A percentile compares a stretch with the other conserved stretches of the same genome.
phyloP scores from a whole-genome alignment of 2,888 invertebrate species.

The Drosophila stalkeri region DNA sequence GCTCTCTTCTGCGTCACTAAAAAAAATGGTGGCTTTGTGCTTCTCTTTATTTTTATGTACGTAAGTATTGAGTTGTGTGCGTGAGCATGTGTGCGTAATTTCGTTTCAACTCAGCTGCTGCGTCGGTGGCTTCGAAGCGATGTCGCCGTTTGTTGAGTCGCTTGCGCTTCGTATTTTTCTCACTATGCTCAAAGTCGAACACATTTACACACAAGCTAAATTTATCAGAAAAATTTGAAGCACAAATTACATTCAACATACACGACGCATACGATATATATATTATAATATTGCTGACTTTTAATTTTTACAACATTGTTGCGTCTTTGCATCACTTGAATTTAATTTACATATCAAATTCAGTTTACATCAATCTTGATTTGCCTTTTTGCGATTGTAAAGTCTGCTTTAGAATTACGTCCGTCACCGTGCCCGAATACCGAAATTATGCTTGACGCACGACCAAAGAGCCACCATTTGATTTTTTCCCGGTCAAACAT shows the following conservation, averaged over 20 bases:
- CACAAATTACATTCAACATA: conserved; percentile 48
- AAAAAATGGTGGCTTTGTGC: conserved; percentile 67
- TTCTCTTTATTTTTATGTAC: conserved; percentile 52
- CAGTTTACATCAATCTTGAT: conserved; percentile 19
- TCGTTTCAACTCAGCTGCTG: conserved; percentile 54
- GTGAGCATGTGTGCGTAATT: conserved; percentile 27
- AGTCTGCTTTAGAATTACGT: conserved; percentile 2
- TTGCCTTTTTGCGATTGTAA: conserved; percentile 14
- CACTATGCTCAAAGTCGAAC: conserved; percentile 49
- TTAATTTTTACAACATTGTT: conserved; percentile 46
- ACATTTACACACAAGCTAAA: conserved; percentile 51
- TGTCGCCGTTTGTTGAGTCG: conserved; percentile 54
- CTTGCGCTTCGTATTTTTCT: conserved; percentile 58
- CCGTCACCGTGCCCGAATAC: conserved; percentile 33
- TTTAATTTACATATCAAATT: conserved; percentile 37
- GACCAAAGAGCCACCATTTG: conserved; percentile 45
- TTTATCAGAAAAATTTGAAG: conserved; percentile 51
- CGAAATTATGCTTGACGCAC: conserved; percentile 45
- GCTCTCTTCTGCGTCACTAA: conserved; percentile 39
- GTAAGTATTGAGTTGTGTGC: conserved; percentile 26
- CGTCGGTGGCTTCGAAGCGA: conserved; percentile 42
- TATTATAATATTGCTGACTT: conserved; percentile 49
- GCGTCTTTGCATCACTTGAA: conserved; percentile 33
- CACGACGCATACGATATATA: conserved; percentile 41
- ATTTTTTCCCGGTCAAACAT: conserved; percentile 67